phyloP scores from a whole-genome alignment of 2,888 invertebrate genomes.

The Cepaea hortensis region DNA sequence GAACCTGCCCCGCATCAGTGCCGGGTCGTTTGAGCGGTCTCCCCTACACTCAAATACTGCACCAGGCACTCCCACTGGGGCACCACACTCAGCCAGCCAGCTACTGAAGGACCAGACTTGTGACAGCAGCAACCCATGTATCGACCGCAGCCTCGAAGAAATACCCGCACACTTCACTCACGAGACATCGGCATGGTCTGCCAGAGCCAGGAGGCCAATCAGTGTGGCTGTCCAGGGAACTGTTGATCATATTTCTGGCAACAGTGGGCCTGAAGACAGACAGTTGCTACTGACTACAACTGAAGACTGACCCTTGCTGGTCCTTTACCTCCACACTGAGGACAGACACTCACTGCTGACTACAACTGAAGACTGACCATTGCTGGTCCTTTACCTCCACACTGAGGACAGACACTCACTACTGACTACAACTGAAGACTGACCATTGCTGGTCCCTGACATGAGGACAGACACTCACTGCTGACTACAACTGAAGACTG shows the following conservation, averaged over 20 bases:
- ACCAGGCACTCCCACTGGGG: slow-evolving; percentile 42
- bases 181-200: slow-evolving; percentile 48
- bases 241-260: background rate
- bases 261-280: slow-evolving; percentile 20
- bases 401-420: too few relatives aligned
- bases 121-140: slow-evolving; percentile 65
- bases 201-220: slow-evolving; percentile 52
- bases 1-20: slow-evolving; percentile 67
- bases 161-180: slow-evolving; percentile 59
- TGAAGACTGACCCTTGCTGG: too few relatives aligned
- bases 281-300: too few relatives aligned
- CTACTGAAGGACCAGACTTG: slow-evolving; percentile 44
- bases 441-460: too few relatives aligned
- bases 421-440: too few relatives aligned
- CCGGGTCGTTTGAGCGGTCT: slow-evolving; percentile 66
- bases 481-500: too few relatives aligned
- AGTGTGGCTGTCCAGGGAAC: slow-evolving; percentile 50
- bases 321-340: too few relatives aligned
- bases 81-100: slow-evolving; percentile 34
- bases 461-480: too few relatives aligned
- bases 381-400: too few relatives aligned
- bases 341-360: too few relatives aligned
- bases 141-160: slow-evolving; percentile 70
- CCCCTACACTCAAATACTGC: slow-evolving; percentile 54
- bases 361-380: too few relatives aligned